Percentiles rank a stretch among this genome's conserved stretches.
phyloP scores from a whole-genome alignment of 2,888 invertebrate genomes.

The Palloptera scutellata region DNA sequence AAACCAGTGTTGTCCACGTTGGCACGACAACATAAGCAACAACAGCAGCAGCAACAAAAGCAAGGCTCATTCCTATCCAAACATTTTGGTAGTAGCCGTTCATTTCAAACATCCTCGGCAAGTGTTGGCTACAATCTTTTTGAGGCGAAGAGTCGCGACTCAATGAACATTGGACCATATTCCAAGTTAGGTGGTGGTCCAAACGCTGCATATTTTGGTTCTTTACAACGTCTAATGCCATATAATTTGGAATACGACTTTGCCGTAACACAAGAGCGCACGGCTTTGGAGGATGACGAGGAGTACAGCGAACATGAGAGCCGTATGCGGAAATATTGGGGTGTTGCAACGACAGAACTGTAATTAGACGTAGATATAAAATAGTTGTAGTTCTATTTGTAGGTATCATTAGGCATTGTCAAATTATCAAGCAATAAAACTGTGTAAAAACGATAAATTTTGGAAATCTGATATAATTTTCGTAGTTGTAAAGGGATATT shows the following conservation, averaged over 20 bases:
- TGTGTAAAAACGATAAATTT: too few species aligned
- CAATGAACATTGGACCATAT: constrained; percentile 61
- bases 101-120: constrained; percentile 75
- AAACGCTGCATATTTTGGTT: constrained; percentile 87
- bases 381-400: neutral
- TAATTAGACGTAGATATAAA: constrained; percentile 59
- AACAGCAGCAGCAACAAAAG: constrained; percentile 43
- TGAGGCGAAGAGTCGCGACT: constrained; percentile 49
- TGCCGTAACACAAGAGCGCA: constrained; percentile 80
- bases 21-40: constrained; percentile 22
- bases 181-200: constrained; percentile 71
- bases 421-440: neutral
- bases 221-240: constrained; percentile 83
- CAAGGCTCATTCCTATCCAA: constrained; percentile 71
- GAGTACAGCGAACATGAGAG: constrained; percentile 83
- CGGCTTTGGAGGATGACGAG: constrained; percentile 58
- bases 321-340: constrained; percentile 91
- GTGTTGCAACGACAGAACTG: constrained; percentile 86
- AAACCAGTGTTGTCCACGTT: constrained; percentile 43
- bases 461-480: too few species aligned
- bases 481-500: too few species aligned
- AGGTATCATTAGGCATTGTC: neutral
- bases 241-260: constrained; percentile 86
- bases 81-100: constrained; percentile 82
- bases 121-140: constrained; percentile 54